Base-by-base conservation (phyloP, 2,797 vertebrate genomes). In the Pempheris klunzingeri region DNA sequence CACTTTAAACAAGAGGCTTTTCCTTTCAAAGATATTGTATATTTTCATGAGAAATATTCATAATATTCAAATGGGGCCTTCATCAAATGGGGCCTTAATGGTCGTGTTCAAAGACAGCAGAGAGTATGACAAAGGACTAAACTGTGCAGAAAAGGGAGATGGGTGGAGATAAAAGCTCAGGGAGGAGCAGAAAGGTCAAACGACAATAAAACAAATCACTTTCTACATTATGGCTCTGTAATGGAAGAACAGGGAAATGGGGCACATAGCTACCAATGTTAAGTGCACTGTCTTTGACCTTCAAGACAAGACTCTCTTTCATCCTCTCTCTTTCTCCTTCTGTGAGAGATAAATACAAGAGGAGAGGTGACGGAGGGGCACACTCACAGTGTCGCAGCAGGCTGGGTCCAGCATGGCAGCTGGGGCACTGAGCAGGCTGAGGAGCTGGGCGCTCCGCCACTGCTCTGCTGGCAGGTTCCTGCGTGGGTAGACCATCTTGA, bases 381-480 rank as follows among this genome's bases (percentile, higher is more conserved):
- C 67, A 88, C 97, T 94, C 91, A 99, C 98, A 0, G 96, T 97
- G 66, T 97, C 96, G 2, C 96, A 96, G 84, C 65, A 92, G 49
- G 93, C 93, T 0, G 98, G 97, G 20, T 94, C 94, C 80, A 99
- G 91, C 97, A 99, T 96, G 92, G 90, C 14, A 4, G 95, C 93
- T 0, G 97, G 88, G 0, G 86, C 78, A 15, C 95, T 93, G 41
- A 97, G 95, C 71, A 99, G 92, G 81, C 96, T 97, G 60, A 99
- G 96, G 43, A 99, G 95, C 81, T 99, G 98, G 82, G 96, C 96
- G 0, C 86, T 92, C 3, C 96, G 95, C 97, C 98, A 99, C 66
- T 97, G 96, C 46, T 98, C 98, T 0, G 95, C 96, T 1, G 94
- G 92, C 28, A 97, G 95, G 83, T 96, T 98, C 84, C 97, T 95